phyloP scores from a whole-genome alignment of 2,888 invertebrate species.

The Lasioglossum figueresi region DNA sequence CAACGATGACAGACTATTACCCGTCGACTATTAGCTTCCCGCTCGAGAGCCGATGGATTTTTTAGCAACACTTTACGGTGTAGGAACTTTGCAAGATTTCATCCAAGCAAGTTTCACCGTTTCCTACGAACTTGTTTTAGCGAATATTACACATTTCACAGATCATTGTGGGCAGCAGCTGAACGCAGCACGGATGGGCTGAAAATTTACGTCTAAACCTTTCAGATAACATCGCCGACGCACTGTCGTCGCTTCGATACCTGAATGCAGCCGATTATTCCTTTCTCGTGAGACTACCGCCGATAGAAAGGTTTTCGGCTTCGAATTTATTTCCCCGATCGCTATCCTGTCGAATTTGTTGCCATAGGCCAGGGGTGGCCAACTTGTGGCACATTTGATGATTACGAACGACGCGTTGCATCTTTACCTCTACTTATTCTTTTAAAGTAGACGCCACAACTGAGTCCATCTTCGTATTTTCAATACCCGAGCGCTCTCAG shows the following conservation, averaged over 20 bases:
- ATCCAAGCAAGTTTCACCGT: background rate
- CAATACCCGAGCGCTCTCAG: no score
- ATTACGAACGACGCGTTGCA: no score
- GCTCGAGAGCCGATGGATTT: conserved; percentile 46
- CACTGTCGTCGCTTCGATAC: conserved; percentile 57
- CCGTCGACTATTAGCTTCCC: conserved; percentile 57
- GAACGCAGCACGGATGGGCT: background rate
- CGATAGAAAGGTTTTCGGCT: conserved; percentile 24
- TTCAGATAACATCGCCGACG: conserved; percentile 71
- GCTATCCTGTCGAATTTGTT: no score
- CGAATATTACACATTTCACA: no score
- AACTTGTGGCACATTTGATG: no score
- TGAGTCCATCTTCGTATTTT: no score
- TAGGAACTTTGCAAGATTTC: background rate
- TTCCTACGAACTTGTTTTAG: background rate
- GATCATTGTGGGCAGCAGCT: no score
- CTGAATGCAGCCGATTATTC: conserved; percentile 40
- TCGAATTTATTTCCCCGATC: conserved; percentile 41
- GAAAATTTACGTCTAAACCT: conserved; percentile 66
- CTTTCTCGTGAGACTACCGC: conserved; percentile 32
- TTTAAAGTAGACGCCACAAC: no score
- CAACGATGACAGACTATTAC: conserved; percentile 66
- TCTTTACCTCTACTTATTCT: no score
- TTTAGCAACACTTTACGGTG: background rate
- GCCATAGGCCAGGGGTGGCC: no score